Evolutionary conservation across 2,797 vertebrate genomes (phyloP).

Genomic region (Thamnophis elegans): DNA sequence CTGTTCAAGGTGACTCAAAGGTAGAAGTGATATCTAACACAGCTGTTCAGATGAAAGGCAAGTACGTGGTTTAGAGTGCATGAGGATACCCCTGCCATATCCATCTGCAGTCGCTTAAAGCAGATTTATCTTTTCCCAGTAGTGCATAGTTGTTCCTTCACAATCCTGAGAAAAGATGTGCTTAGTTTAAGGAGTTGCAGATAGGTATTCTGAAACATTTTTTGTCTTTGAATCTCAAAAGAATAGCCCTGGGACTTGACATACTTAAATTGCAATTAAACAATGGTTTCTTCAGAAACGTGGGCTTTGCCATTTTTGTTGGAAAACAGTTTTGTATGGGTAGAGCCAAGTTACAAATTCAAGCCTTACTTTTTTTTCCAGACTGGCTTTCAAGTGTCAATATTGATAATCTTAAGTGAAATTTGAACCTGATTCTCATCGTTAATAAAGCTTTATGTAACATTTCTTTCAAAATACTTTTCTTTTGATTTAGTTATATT

Average conservation of each 20-base stretch:
- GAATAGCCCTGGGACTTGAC: neutral
- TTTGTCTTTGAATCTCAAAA: neutral
- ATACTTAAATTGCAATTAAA: neutral
- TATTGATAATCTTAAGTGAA: neutral
- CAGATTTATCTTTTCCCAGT: neutral
- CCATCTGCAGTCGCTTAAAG: neutral
- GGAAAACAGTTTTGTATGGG: neutral
- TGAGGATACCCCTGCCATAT: neutral
- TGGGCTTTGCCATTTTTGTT: neutral
- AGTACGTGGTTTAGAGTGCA: neutral
- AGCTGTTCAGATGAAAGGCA: neutral
- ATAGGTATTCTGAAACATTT: neutral
- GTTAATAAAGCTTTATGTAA: conserved; percentile 11
- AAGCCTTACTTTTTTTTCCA: conserved; percentile 17
- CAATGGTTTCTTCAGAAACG: neutral
- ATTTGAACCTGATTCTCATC: conserved; percentile 11
- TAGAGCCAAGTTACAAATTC: conserved; percentile 10
- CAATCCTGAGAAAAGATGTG: neutral
- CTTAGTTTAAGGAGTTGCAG: neutral
- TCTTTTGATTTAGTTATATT: neutral
- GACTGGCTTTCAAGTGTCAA: neutral
- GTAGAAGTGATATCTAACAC: neutral
- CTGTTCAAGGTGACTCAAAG: neutral
- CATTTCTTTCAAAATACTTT: neutral
- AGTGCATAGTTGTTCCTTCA: neutral